Evolutionary conservation across 2,113 vertebrate species (phyloP), one percentile per base, ranked within the genome.

Genomic region (Petrocephalus zakoni): DNA sequence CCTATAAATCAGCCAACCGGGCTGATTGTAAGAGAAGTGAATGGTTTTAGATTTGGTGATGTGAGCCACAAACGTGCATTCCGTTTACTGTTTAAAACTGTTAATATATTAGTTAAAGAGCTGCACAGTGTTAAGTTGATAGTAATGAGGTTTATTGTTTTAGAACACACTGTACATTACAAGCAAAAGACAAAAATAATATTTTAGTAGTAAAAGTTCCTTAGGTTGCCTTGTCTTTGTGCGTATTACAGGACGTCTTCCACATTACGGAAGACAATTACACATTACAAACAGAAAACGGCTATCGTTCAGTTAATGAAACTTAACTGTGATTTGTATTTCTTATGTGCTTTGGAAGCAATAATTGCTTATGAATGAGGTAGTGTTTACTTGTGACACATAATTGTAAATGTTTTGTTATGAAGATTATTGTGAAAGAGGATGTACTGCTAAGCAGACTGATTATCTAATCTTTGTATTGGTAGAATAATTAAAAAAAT

Each of bases 381-480:
- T 42, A 19, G 29, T 17, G 72, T 75, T 75, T 75, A 37, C 29
- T 29, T 42, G 17, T 75, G 34, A 37, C 34, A 42, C 13, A 19
- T 78, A 42, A 15, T 83, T 83, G 46, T 49, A 83, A 83, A 83
- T 83, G 81, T 47, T 83, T 83, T 83, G 46, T 21, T n/a, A 83
- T 22, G 22, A 21, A 49, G 46, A 47, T 83, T 83, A n/a, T 83
- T 49, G 22, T 49, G 37, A 83, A 83, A 83, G n/a, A 81, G 9
- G 25, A 83, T 83, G 81, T 46, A 83, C 46, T 83, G 37, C 46
- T 21, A 83, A 49, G 10, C 10, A n/a, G 1, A 49, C 49, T 49
- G 49, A 46, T 83, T 83, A 83, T 13, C 42, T 47, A 49, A 83
- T 83, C 17, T 49, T 21, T n/a, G 46, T 83, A 49, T 47, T 83